Base-by-base conservation (phyloP, 1,140 invertebrate genomes). In the Drosophila erecta region DNA sequence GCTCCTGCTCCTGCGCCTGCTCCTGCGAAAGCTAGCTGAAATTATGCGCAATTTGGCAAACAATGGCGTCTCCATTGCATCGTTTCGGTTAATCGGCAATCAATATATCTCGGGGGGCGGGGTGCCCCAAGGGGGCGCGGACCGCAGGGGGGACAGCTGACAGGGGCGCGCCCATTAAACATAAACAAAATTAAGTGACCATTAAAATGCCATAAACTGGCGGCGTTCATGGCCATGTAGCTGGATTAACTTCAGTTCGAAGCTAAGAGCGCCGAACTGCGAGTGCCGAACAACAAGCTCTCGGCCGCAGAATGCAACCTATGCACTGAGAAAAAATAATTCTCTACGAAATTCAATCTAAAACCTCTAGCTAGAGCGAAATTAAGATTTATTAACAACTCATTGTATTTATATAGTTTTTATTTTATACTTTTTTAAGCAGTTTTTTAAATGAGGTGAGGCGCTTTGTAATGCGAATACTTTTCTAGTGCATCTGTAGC, bases 161-260 rank as follows among this genome's bases (percentile, higher is more conserved):
- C 81, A 87, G 43, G 73, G 83, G 84, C 83, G 84, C 79, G 75
- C 79, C 79, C 85, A 89, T 91, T 84, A 89, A 89, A 83, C 90
- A 92, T 92, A 92, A 92, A 92, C 90, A 92, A 92, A 92, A 92
- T 92, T 92, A 92, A 92, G 87, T 92, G 90, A 92, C 90, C 90
- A 92, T 92, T 92, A 92, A 92, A 92, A 91, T 92, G 90, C 90
- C 90, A 92, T 92, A 92, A 92, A 92, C 79, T 86, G 83, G 83
- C 83, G 81, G 77, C 81, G 81, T 86, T 77, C 81, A 86, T 86
- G 81, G 78, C 47, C 78, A 87, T 76, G 83, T 76, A 58, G 67
- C 67, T 75, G 78, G 67, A 78, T 86, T 76, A 76, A 76, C 61
- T 65, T 40, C 59, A 62, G 71, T 51, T 44, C 70, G 56, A 14